Conservation (phyloP, 2,888 invertebrate genomes). For the Temnothorax ravouxi region DNA sequence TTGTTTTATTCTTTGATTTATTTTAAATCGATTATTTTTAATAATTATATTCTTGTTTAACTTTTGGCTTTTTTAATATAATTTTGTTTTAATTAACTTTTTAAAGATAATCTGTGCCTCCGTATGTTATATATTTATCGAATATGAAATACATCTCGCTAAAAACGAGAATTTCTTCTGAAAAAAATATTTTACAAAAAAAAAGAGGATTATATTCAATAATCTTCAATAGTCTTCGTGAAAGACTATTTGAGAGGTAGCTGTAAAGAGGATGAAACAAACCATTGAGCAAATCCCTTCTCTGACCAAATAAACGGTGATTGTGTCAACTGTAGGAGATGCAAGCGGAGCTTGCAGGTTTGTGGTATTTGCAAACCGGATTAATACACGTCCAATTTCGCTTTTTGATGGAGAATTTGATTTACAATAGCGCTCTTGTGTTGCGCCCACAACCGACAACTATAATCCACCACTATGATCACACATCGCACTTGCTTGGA, state of each 20-base stretch:
- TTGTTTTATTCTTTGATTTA: neutral
- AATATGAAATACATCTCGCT: neutral
- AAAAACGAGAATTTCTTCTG: neutral
- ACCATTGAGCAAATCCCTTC: constrained; percentile 1
- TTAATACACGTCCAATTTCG: constrained; percentile 43
- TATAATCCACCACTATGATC: too few relatives aligned
- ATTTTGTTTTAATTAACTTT: neutral
- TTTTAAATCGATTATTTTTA: neutral
- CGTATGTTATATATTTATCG: neutral
- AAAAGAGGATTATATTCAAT: constrained; percentile 11
- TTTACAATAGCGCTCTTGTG: constrained; percentile 3
- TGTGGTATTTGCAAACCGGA: constrained; percentile 11
- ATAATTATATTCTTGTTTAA: neutral
- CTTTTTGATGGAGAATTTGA: constrained; percentile 39
- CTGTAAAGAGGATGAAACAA: constrained; percentile 4
- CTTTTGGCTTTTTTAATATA: neutral
- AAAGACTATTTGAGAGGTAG: neutral
- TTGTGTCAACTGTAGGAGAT: neutral
- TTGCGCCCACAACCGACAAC: neutral
- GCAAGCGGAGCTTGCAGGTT: neutral
- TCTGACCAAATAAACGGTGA: constrained; percentile 24
- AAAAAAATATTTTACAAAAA: neutral
- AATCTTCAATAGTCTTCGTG: neutral
- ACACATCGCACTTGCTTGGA: neutral
- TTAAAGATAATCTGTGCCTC: neutral